Evolutionary conservation across 2,113 vertebrate species (phyloP).

Genomic region (Pyxicephalus adspersus): DNA sequence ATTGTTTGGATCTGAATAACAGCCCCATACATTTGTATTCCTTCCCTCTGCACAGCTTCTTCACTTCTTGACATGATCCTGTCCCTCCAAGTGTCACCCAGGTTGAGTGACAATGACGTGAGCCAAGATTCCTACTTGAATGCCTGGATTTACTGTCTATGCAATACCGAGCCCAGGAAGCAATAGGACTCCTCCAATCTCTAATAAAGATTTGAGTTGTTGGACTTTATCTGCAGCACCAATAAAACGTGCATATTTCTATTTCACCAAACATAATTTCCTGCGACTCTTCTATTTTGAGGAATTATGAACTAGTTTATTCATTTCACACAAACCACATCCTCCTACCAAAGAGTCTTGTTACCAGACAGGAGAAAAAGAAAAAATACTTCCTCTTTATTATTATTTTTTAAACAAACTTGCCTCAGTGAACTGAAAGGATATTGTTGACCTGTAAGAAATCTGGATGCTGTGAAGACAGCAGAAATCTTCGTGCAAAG

Average conservation of each 20-base stretch:
- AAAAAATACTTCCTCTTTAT: background rate
- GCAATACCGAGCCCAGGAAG: conserved; percentile 2
- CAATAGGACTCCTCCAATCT: background rate
- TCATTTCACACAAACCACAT: conserved; percentile 6
- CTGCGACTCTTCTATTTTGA: background rate
- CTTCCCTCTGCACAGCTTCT: too few relatives aligned
- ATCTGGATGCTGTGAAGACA: background rate
- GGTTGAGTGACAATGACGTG: conserved; percentile 5
- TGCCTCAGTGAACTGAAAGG: conserved; percentile 39
- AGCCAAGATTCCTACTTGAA: conserved; percentile 2
- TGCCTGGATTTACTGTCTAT: conserved; percentile 2
- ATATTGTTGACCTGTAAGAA: conserved; percentile 25
- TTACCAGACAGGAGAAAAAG: background rate
- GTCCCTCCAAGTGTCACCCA: background rate
- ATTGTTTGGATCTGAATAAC: too few relatives aligned
- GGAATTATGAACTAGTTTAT: background rate
- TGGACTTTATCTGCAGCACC: background rate
- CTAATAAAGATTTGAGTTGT: background rate
- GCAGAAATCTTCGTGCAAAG: background rate
- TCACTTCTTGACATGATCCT: too few relatives aligned
- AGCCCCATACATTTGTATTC: too few relatives aligned
- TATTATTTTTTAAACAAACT: background rate
- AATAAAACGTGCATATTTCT: background rate
- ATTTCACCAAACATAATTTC: background rate
- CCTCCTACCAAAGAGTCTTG: background rate